Percentiles rank a stretch among this genome's conserved stretches.
Conservation (phyloP, 1,140 invertebrate species). For the Leptonema lineaticorne region DNA sequence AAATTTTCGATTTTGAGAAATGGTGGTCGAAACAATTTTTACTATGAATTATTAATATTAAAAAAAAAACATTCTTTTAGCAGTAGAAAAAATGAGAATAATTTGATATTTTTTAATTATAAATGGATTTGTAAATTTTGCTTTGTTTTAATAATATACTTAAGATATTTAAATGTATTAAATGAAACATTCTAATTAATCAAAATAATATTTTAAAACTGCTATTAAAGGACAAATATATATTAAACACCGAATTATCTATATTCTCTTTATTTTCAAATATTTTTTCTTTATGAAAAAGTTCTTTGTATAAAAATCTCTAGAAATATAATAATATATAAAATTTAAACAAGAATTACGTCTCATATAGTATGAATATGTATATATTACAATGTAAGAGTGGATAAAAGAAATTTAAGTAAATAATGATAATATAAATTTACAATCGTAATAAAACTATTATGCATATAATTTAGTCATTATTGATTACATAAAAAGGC, state of each 20-base stretch:
- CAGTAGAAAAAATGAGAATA: too few relatives aligned
- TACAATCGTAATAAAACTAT: constrained; percentile 1
- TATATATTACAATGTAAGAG: constrained; percentile 2
- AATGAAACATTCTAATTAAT: too few relatives aligned
- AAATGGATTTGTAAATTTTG: too few relatives aligned
- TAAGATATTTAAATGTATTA: too few relatives aligned
- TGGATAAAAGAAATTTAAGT: constrained; percentile 8
- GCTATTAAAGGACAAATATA: too few relatives aligned
- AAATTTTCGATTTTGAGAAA: constrained; percentile 26
- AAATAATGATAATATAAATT: constrained; percentile 10
- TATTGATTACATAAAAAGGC: too few relatives aligned
- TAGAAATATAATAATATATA: constrained; percentile 43
- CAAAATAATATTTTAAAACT: too few relatives aligned
- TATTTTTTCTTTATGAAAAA: constrained; percentile 37
- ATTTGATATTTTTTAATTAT: too few relatives aligned
- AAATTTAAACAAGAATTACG: constrained; percentile 38
- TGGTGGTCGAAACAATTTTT: constrained; percentile 35
- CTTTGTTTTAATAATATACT: too few relatives aligned
- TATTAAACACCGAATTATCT: too few relatives aligned
- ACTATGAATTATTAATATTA: too few relatives aligned
- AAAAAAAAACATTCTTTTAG: too few relatives aligned
- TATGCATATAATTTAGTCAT: neutral
- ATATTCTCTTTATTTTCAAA: constrained; percentile 26
- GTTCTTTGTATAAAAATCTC: constrained; percentile 42
- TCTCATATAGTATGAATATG: neutral